These are phyloP conservation scores for Psittacula cyanocephala DNA, from an alignment of 2,113 vertebrate genomes.

Conservation along the genomic window DNA sequence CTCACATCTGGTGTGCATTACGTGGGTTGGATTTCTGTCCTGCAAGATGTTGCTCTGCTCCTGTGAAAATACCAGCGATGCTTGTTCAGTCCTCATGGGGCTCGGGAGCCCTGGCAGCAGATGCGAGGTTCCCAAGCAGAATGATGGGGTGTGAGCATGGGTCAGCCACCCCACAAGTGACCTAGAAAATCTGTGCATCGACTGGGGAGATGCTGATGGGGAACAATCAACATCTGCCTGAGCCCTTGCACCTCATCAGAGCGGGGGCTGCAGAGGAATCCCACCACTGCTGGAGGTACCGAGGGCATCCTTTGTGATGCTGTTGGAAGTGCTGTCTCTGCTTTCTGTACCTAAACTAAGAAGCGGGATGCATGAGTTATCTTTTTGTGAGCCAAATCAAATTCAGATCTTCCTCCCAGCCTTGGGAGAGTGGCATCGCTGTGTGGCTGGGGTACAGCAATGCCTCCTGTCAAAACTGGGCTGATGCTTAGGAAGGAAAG, in stretches of 20 bases:
- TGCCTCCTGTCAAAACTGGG: neutral
- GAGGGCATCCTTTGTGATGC: neutral
- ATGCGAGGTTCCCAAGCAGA: neutral
- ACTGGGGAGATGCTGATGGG: neutral
- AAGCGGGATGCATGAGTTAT: fast-evolving
- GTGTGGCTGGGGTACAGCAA: neutral
- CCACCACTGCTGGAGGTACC: fast-evolving
- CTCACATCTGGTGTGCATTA: slow-evolving; percentile 14
- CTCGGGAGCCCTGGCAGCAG: neutral
- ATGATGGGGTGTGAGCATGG: neutral
- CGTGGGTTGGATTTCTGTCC: neutral
- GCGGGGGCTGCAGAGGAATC: neutral
- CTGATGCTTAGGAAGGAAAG: neutral
- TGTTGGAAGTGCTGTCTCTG: neutral
- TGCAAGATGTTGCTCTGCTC: neutral
- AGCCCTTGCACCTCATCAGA: fast-evolving
- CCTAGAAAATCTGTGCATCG: neutral
- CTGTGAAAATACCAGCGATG: neutral
- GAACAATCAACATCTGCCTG: neutral
- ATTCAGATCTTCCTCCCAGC: neutral
- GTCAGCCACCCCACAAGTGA: neutral
- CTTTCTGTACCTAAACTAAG: neutral
- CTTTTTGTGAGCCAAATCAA: neutral
- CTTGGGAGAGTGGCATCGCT: neutral
- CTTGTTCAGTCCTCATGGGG: neutral